These are phyloP conservation scores for Aporrectodea caliginosa DNA, from an alignment of 1,140 invertebrate genomes.

Conservation along the genomic window DNA sequence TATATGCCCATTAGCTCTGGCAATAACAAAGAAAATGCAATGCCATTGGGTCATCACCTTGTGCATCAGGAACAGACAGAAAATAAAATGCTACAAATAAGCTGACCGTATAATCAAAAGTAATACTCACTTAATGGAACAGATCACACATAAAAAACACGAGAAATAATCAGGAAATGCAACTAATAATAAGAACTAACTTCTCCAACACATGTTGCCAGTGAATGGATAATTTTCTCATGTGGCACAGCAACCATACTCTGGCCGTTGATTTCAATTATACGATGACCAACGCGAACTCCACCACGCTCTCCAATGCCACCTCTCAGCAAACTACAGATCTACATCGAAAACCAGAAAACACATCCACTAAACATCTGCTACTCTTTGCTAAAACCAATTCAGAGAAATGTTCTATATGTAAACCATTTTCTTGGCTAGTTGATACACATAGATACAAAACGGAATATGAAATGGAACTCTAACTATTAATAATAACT, in stretches of 20 bases:
- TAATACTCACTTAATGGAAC: not conserved
- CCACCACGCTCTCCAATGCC: conserved; percentile 98
- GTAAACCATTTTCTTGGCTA: too few relatives aligned
- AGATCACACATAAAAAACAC: not conserved
- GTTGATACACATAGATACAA: too few relatives aligned
- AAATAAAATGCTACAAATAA: not conserved
- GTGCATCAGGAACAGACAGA: not conserved
- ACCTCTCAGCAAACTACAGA: conserved; percentile 92
- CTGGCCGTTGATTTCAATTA: conserved; percentile 99
- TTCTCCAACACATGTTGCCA: conserved; percentile 98
- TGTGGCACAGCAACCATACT: conserved; percentile 95
- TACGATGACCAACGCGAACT: conserved; percentile 95
- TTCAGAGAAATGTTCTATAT: too few relatives aligned
- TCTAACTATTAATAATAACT: not conserved
- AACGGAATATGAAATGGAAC: not conserved
- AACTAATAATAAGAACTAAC: conserved; percentile 59
- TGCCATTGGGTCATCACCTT: not conserved
- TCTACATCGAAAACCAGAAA: conserved; percentile 68
- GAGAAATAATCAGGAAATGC: not conserved
- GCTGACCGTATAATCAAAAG: not conserved
- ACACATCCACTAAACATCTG: too few relatives aligned
- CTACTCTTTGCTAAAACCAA: too few relatives aligned
- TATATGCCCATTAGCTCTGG: not conserved
- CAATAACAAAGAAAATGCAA: not conserved
- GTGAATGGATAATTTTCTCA: conserved; percentile 97